These are phyloP conservation scores for Ophion slaviceki DNA, from an alignment of 2,888 invertebrate species.

Conservation along the genomic window DNA sequence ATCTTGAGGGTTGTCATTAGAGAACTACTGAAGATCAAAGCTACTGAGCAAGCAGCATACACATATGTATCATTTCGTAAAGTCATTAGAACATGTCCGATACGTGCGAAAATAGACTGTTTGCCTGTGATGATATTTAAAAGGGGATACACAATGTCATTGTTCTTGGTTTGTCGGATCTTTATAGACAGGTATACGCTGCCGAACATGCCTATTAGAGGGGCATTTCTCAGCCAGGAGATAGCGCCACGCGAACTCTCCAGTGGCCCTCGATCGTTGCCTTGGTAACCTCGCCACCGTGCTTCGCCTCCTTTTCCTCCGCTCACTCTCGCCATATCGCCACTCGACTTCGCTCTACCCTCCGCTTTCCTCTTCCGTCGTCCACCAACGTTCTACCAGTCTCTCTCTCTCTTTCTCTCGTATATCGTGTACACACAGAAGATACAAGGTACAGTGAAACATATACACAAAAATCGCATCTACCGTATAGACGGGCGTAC, in stretches of 20 bases:
- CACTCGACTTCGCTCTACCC: constrained; percentile 18
- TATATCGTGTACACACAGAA: constrained; percentile 2
- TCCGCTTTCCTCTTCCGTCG: constrained; percentile 18
- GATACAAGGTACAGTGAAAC: constrained; percentile 2
- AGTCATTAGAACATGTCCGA: neutral
- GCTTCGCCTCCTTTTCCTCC: constrained; percentile 65
- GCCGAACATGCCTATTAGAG: constrained; percentile 82
- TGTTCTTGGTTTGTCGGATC: neutral
- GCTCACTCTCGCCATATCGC: constrained; percentile 34
- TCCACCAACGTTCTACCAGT: constrained; percentile 1
- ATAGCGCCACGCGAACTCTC: constrained; percentile 63
- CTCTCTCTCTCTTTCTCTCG: neutral
- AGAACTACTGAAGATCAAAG: neutral
- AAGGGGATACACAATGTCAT: neutral
- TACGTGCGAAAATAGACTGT: neutral
- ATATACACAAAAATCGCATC: constrained; percentile 2
- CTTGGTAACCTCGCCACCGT: constrained; percentile 77
- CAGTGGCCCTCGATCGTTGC: constrained; percentile 75
- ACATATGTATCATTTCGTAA: neutral
- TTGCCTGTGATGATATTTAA: neutral
- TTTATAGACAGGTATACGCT: constrained; percentile 63
- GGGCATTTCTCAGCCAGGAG: constrained; percentile 76
- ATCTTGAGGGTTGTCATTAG: neutral
- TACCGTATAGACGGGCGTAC: neutral
- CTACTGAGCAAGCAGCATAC: neutral